Evolutionary conservation across 2,888 invertebrate species (phyloP), one percentile per base, ranked within the genome.

Genomic region (Geophilus truncorum): DNA sequence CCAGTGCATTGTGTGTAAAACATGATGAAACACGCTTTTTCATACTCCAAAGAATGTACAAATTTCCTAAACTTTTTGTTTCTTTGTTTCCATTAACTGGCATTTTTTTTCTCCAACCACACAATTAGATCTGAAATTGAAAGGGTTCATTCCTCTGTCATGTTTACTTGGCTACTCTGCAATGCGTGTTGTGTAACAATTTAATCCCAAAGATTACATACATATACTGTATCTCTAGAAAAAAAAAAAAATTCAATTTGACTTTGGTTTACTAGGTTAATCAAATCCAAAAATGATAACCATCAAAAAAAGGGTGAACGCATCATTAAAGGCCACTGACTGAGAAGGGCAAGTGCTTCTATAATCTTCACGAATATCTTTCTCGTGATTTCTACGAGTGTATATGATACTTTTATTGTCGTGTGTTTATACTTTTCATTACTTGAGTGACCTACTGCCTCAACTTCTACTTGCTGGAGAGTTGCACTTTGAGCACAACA

Each of bases 301-400:
- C 18, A 57, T 57, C 57, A n/a, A n/a, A n/a, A n/a, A 57, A 57
- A 57, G 57, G 57, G 57, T 57, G 15, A 57, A 57, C 18, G 57
- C 23, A 21, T 57, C 23, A 57, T 23, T 57, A 57, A n/a, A 57
- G 57, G 57, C 18, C 57, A n/a, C 57, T 57, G 57, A 57, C 57
- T 57, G 57, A 57, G 57, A 57, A 57, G 57, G 57, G 21, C 57
- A 57, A 57, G 57, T 57, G 57, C 57, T 57, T 57, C 57, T 57
- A 18, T 18, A 21, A 57, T 57, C 57, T 57, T 18, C 18, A 12
- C 4, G 3, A 57, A 57, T 15, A 18, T 57, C 57, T 57, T 57
- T n/a, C 1, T 57, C 57, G 57, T 57, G 57, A 57, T 21, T 57
- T 57, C 18, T 1, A 57, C 18, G 18, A 4, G 18, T 57, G 3